These are phyloP conservation scores for Anthopleura sola DNA, from an alignment of 64 coral and sea anemone species.

Conservation along the genomic window DNA sequence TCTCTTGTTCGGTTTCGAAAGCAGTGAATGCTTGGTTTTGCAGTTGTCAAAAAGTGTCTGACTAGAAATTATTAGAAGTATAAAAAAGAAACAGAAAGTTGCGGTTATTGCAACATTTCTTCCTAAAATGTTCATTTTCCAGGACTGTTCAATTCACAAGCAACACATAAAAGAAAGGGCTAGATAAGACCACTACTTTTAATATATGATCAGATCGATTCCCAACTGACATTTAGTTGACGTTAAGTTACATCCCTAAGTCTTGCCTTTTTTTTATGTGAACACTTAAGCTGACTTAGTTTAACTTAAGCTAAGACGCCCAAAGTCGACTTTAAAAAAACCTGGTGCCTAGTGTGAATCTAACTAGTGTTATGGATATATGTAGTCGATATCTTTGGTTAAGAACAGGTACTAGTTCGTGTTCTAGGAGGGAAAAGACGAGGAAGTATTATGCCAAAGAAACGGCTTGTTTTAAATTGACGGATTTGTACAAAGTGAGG, in stretches of 20 bases:
- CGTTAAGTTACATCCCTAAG: no score
- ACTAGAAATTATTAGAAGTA: not conserved
- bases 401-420: no score
- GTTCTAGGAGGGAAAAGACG: not conserved
- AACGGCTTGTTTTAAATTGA: slow-evolving; percentile 19
- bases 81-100: not conserved
- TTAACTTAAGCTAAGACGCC: no score
- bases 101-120: not conserved
- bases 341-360: no score
- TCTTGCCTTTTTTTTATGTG: no score
- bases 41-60: not conserved
- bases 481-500: slow-evolving; percentile 10
- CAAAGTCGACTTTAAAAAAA: no score
- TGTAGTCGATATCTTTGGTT: no score
- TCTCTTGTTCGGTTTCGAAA: not conserved
- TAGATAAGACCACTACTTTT: not conserved
- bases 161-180: not conserved
- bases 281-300: no score
- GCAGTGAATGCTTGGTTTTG: not conserved
- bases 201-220: not conserved
- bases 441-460: not conserved
- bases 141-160: not conserved
- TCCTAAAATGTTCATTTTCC: not conserved
- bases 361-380: no score
- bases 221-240: not conserved